Evolutionary conservation across 35 echinoderm and acorn worm species (phyloP), one percentile per base, ranked within the genome.

Genomic region (Lytechinus pictus): DNA sequence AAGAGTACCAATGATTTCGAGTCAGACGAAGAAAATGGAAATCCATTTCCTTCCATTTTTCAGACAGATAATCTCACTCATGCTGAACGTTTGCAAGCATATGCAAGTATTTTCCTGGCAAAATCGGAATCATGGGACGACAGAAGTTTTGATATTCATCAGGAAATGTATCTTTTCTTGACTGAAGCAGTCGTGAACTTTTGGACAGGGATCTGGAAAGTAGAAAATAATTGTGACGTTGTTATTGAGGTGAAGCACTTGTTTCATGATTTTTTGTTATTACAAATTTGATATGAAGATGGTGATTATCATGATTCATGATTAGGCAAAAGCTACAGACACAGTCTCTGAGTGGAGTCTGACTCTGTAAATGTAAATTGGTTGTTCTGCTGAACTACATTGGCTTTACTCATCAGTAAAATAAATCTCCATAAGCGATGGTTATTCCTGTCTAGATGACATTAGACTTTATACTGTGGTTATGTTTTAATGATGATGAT

Each of bases 151-250:
- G 14, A 87, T 27, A 57, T 90, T 52, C 88, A 90, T 29, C 28
- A 54, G 88, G 88, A 90, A 44, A 52, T 90, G 88, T 90, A 88
- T n/a, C 61, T 92, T 24, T 97, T 89, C 28, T 57, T 97, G 44
- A 86, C 55, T 29, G 96, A 97, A 87, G 93, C 95, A 52, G 27
- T 97, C 44, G 52, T 58, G 10, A 52, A 28, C 27, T 27, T 28
- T 52, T 97, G 96, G 96, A 97, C 66, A 19, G 96, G 94, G 13
- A 89, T 97, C 24, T 97, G 94, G 96, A 95, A 94, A 95, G 55
- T 93, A 3, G 92, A 54, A 13, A 55, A 93, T 10, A 93, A 93
- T 27, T 93, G 92, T 55, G 92, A 93, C 27, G 92, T 93, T 54
- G 9, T 93, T 14, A 54, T 93, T 27, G 92, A 93, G 92, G 92